phyloP scores from a whole-genome alignment of 2,888 invertebrate species.

The Meta bourneti region DNA sequence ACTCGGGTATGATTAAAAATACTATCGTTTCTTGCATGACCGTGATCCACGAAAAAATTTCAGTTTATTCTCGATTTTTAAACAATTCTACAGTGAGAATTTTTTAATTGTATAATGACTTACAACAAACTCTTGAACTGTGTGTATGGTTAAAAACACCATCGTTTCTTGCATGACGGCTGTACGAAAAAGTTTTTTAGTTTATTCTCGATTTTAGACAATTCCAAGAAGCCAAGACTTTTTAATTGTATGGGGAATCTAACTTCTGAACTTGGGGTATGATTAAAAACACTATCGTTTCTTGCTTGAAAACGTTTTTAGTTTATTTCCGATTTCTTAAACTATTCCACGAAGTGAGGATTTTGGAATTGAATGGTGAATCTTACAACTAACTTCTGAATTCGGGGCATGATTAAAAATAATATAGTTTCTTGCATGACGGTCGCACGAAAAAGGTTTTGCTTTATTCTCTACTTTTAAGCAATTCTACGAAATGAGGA shows the following conservation, averaged over 20 bases:
- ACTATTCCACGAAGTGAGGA: background rate
- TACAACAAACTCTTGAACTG: too few species aligned
- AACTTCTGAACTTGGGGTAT: background rate
- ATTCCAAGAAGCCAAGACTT: too few species aligned
- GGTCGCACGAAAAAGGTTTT: background rate
- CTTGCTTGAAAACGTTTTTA: background rate
- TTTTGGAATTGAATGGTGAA: background rate
- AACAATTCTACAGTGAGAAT: too few species aligned
- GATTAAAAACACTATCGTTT: background rate
- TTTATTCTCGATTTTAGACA: too few species aligned
- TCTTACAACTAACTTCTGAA: background rate
- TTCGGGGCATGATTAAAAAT: background rate
- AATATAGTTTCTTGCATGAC: background rate
- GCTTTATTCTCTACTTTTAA: background rate
- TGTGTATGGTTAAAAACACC: too few species aligned
- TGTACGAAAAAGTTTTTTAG: too few species aligned
- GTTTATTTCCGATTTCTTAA: background rate
- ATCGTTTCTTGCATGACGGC: background rate
- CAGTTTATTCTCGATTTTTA: too few species aligned
- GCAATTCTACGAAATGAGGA: background rate
- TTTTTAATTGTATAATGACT: too few species aligned
- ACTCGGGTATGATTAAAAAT: background rate
- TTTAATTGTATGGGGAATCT: too few species aligned
- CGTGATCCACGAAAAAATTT: too few species aligned
- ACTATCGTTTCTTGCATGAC: background rate